Evolutionary conservation across 2,888 invertebrate genomes (phyloP), one percentile per base, ranked within the genome.

Genomic region (Leucania comma): DNA sequence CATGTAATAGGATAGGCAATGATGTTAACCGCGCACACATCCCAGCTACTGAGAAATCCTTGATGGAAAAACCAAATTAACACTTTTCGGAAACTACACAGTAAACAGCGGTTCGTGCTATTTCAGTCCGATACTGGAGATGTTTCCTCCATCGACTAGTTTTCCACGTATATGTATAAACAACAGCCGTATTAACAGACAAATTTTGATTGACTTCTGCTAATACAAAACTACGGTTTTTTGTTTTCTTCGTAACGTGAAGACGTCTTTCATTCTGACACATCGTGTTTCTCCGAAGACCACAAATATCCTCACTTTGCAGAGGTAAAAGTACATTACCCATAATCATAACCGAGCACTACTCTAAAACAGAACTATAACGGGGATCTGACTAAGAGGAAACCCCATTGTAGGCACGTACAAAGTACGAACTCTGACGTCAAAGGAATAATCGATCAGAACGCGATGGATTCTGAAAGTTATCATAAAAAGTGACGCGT

Each of bases 91-190:
- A 26, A 72, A 58, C 4, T 29, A 20, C 60, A 1, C 35, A 54
- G 48, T 56, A 57, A 57, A 26, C 32, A 35, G 26, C 1, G 35
- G 22, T 50, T 14, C 35, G 35, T 10, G 29, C 51, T 77, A 76
- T 63, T 81, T 77, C 38, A 22, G 54, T 54, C 20, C 26, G 68
- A 32, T 24, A 17, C 29, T 51, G 24, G 26, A 38, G 60, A 53
- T 75, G 53, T 75, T 75, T 74, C 61, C 57, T 75, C 32, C 56
- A 46, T 48, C 67, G 38, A 53, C 60, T 58, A 35, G 32, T 32
- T 6, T 80, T 58, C 60, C 60, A 17, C 76, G 68, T 75, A 67
- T 53, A n/a, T n/a, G n/a, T n/a, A 53, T 61, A 81, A 67, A 81
- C 81, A 76, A 67, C 26, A 53, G 4, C 51, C 46, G 50, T 70